Evolutionary conservation across 2,888 invertebrate species (phyloP), one percentile per base, ranked within the genome.

Genomic region (Andrena minutula): DNA sequence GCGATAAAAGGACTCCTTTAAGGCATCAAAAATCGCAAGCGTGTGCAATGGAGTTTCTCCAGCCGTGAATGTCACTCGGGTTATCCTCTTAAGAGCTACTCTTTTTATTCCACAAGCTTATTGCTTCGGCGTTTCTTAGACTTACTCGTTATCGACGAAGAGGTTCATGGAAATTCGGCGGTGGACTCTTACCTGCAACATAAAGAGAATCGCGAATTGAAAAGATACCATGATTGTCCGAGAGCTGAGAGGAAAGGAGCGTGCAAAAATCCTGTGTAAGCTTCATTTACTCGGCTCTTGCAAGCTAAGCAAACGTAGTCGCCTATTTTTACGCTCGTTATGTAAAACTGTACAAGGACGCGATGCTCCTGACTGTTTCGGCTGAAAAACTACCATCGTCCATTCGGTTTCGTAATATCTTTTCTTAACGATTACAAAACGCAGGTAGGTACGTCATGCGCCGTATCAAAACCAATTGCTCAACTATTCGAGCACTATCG

Each of bases 111-210:
- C 2, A 26, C 8, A 26, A 53, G 23, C 7, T n/a, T n/a, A 2
- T 20, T 10, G 20, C 8, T 8, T 3, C 3, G 23, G 12, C 10
- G 23, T 7, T 26, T 23, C 26, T 12, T 73, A 23, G n/a, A 79
- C 78, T 79, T 64, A 77, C 79, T 77, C 56, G 28, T 68, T 51
- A 56, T 28, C 51, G 47, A 5, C 56, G 68, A 30, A n/a, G 60
- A 76, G 28, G 3, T 20, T 23, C 8, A 58, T 20, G 26, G 30
- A 12, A 35, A 26, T 20, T 23, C 16, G 10, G 4, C n/a, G 6
- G 6, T 0, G 23, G 41, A 16, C 16, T 69, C 81, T 80, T 81
- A 82, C 82, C 82, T 82, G 82, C 47, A 82, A 82, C 81, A 80
- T 12, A 58, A 30, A 35, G 47, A 70, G 16, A 2, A 16, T 56